Evolutionary conservation across 2,888 invertebrate genomes (phyloP).

Genomic region (Diarsia mendica): DNA sequence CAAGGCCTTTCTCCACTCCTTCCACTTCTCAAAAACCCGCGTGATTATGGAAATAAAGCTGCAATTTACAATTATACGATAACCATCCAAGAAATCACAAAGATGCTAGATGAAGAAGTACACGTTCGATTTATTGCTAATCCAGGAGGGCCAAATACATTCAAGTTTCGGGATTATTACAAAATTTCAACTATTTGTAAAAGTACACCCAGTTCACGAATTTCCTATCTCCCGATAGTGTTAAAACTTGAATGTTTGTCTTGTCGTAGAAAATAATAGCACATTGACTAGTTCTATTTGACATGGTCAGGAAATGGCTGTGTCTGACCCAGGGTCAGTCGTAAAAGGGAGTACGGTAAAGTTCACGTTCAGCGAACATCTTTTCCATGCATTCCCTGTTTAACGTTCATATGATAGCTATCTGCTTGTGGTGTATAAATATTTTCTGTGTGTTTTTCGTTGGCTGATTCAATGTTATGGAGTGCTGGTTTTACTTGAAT

Average conservation of each 20-base stretch:
- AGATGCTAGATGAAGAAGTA: background rate
- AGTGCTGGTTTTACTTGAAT: background rate
- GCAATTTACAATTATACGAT: background rate
- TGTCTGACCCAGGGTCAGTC: slow-evolving; percentile 42
- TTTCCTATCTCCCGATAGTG: background rate
- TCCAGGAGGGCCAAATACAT: background rate
- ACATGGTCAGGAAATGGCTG: slow-evolving; percentile 32
- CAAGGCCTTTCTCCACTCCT: no score
- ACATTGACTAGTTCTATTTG: slow-evolving; percentile 16
- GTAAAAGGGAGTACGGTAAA: slow-evolving; percentile 40
- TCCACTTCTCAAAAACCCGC: no score
- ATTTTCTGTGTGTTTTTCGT: background rate
- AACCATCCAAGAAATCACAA: background rate
- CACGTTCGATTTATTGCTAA: background rate
- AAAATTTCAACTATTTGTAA: no score
- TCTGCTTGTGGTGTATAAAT: background rate
- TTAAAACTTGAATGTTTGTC: background rate
- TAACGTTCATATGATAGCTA: slow-evolving; percentile 5
- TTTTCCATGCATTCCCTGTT: slow-evolving; percentile 32
- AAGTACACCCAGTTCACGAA: background rate
- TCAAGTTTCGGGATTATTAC: no score
- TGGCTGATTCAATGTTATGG: no score
- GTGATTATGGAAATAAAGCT: no score
- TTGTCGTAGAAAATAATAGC: slow-evolving; percentile 17
- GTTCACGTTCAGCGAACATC: slow-evolving; percentile 33